phyloP scores from a whole-genome alignment of 2,797 vertebrate genomes.

The Sebastes nivosus region DNA sequence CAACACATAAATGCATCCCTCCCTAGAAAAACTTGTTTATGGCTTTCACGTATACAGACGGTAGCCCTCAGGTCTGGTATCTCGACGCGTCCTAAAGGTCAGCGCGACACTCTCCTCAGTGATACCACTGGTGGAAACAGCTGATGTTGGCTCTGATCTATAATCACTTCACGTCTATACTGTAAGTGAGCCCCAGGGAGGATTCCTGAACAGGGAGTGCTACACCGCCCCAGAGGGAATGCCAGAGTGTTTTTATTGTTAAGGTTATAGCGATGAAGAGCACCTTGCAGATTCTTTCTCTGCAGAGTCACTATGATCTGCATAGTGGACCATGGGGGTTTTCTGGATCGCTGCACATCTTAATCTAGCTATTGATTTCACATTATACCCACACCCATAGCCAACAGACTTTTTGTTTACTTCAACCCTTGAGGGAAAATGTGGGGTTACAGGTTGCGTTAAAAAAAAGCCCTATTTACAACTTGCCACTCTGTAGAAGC shows the following conservation, averaged over 20 bases:
- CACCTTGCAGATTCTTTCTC: not conserved
- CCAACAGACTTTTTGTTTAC: not conserved
- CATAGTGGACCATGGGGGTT: not conserved
- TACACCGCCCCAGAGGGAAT: not conserved
- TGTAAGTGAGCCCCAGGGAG: constrained; percentile 7
- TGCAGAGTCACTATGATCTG: not conserved
- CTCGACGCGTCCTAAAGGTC: constrained; percentile 42
- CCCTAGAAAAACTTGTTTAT: constrained; percentile 42
- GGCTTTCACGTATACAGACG: constrained; percentile 13
- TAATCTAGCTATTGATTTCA: not conserved
- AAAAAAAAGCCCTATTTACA: too few species aligned
- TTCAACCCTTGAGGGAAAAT: not conserved
- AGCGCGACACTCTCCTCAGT: not conserved
- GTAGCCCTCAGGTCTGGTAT: not conserved
- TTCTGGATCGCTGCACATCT: not conserved
- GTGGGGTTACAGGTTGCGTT: too few species aligned
- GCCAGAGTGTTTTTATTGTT: constrained; percentile 14
- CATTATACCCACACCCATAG: not conserved
- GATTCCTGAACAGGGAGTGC: constrained; percentile 1
- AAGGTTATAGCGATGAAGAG: not conserved
- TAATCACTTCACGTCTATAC: constrained; percentile 42
- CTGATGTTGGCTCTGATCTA: constrained; percentile 45
- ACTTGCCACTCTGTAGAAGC: too few species aligned
- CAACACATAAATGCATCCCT: not conserved
- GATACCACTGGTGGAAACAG: constrained; percentile 29